Evolutionary conservation across 2,797 vertebrate genomes (phyloP), one percentile per base, ranked within the genome.

Genomic region (Alcedo quadribrachys): DNA sequence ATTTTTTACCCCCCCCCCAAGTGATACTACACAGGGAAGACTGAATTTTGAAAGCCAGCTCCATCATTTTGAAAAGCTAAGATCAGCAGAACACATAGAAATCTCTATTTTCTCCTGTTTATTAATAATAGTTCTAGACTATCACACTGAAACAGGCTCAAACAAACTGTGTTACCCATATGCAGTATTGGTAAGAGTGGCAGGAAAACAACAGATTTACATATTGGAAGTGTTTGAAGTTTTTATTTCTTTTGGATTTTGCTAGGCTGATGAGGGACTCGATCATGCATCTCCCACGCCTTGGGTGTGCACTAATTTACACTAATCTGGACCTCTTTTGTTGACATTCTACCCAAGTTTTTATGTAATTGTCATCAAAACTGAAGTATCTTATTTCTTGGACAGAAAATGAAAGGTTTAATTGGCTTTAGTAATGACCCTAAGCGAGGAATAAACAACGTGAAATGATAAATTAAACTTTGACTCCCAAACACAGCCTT

Each of bases 191-290:
- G 71, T 69, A 48, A 67, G 54, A 22, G 14, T 91, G 61, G 32
- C 37, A 84, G 45, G 25, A 90, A 89, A 94, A 90, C 32, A 88
- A 62, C 24, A 48, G 16, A 81, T 90, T 86, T 90, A 85, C 66
- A 75, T 80, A 66, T 5, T 60, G 35, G 85, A 73, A 27, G 19
- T 18, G 13, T 87, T 71, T 85, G 71, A 90, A 91, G 78, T 66
- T 90, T 68, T 78, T 32, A 87, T 91, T 58, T 86, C 67, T 85
- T 78, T 91, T 73, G 40, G 1, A n/a, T 92, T 85, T 55, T 85
- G 15, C 83, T 69, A 20, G 50, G 58, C 28, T 63, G 75, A 84
- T 66, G 80, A 85, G 82, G 43, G 61, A 80, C 6, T 80, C 70
- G 61, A 92, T 89, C 81, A 71, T 11, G 15, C 15, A 24, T 11